Base-by-base conservation (phyloP, 2,888 invertebrate species). In the Mylabris sibirica region DNA sequence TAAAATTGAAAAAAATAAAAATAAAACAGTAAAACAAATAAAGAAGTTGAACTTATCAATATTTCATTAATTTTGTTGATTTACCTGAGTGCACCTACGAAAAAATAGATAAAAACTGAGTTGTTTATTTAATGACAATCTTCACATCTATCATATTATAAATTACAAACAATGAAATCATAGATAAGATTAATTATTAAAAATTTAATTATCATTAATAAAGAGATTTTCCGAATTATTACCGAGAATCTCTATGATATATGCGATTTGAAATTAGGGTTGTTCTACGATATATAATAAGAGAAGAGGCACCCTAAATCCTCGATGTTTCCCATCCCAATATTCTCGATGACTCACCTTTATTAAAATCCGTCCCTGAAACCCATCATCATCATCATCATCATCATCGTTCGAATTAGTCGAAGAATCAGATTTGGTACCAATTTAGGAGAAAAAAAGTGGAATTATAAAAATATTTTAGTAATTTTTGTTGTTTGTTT, bases 321-420 rank as follows among this genome's bases (percentile, higher is more conserved):
- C 12, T n/a, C 5, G 0, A 14, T n/a, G 14, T 14, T 44, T 44
- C 44, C 44, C 44, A 44, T 44, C 44, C 44, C 44, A 44, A 30
- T 44, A 17, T 44, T 44, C 17, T 44, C 11, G 53, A 53, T 53
- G 53, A 53, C 53, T 53, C 53, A 53, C 53, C 53, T 53, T 53
- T 53, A 53, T 22, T 53, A 53, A 53, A 53, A 53, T 53, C 53
- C 53, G 22, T 53, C 53, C 53, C 20, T 22, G 22, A 20, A 5
- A 5, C 44, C 14, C 14, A 8, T 38, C n/a, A n/a, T n/a, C n/a
- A n/a, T n/a, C n/a, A n/a, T n/a, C n/a, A n/a, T n/a, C n/a, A n/a
- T n/a, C n/a, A n/a, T n/a, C n/a, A n/a, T n/a, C n/a, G n/a, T 38
- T 12, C 9, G 14, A 38, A 11, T 30, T 30, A 30, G 30, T 6